A percentile compares a stretch with the other conserved stretches of the same genome.
These are phyloP conservation scores for Periophthalmus magnuspinnatus DNA, from an alignment of 2,797 vertebrate genomes.

Conservation along the genomic window DNA sequence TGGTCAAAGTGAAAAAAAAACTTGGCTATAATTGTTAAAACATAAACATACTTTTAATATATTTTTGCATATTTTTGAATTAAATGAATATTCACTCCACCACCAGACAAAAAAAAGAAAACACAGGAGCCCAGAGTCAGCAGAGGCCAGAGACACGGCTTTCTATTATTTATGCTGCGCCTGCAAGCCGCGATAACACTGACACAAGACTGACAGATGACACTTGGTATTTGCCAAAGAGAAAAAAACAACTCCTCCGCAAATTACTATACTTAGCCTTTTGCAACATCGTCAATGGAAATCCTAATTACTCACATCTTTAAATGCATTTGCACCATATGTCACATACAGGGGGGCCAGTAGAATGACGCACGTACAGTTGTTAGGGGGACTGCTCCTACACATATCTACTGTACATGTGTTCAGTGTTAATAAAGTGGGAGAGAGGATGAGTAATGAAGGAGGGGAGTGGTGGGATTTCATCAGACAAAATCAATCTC, in stretches of 20 bases:
- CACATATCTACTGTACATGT: constrained; percentile 4
- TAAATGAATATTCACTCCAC: neutral
- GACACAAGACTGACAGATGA: constrained; percentile 59
- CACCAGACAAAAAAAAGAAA: constrained; percentile 25
- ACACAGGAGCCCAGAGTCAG: constrained; percentile 23
- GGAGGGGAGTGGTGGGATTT: neutral
- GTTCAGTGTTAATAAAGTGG: constrained; percentile 29
- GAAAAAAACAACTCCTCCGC: constrained; percentile 19
- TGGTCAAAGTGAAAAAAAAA: neutral
- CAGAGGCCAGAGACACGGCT: constrained; percentile 28
- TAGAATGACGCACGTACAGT: constrained; percentile 29
- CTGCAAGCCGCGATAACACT: constrained; percentile 39
- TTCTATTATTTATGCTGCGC: constrained; percentile 63
- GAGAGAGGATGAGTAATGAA: constrained; percentile 26
- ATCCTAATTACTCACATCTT: constrained; percentile 32
- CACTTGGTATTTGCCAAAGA: constrained; percentile 63
- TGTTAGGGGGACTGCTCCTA: constrained; percentile 16
- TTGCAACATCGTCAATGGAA: constrained; percentile 18
- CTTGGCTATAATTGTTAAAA: neutral
- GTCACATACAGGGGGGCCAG: constrained; percentile 6
- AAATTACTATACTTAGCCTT: constrained; percentile 21
- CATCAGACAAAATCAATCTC: constrained; percentile 25
- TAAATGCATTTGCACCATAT: constrained; percentile 18
- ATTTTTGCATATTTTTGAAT: neutral
- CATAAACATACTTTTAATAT: neutral